A percentile compares a stretch with the other conserved stretches of the same genome.
These are phyloP conservation scores for Monochamus alternatus DNA, from an alignment of 2,888 invertebrate genomes.

Conservation along the genomic window DNA sequence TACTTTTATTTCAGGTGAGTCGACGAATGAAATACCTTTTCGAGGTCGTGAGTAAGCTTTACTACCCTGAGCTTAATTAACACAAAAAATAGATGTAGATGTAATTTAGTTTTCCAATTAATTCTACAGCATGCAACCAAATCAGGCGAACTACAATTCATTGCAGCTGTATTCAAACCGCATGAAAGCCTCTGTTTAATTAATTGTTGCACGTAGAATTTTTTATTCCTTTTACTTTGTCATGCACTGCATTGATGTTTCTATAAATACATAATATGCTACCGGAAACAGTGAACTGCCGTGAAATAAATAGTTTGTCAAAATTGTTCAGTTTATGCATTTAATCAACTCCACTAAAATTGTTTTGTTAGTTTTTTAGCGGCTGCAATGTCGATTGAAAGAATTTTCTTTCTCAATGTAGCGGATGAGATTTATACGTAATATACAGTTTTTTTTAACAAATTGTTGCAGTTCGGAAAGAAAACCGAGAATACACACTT, in stretches of 20 bases:
- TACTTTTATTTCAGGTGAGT: slow-evolving; percentile 15
- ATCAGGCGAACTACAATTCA: background rate
- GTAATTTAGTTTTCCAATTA: slow-evolving; percentile 22
- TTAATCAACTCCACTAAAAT: no score
- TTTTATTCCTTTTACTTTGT: background rate
- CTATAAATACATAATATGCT: background rate
- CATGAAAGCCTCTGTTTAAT: background rate
- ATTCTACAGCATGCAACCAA: slow-evolving; percentile 7
- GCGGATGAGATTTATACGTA: no score
- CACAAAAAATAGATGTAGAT: slow-evolving; percentile 12
- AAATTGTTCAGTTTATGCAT: no score
- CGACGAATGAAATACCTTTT: background rate
- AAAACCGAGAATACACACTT: no score
- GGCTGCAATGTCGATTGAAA: no score
- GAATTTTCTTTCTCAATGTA: no score
- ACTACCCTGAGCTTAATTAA: background rate
- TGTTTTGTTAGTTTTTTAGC: no score
- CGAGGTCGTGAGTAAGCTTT: background rate
- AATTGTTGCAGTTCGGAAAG: no score
- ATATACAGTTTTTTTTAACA: no score
- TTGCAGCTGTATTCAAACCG: background rate
- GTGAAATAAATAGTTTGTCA: no score
- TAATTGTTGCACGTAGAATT: background rate
- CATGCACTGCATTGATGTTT: background rate
- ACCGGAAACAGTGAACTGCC: background rate